Evolutionary conservation across 37 sponge, comb jelly and placozoan genomes (phyloP).

Genomic region (Oscarella lobularis): DNA sequence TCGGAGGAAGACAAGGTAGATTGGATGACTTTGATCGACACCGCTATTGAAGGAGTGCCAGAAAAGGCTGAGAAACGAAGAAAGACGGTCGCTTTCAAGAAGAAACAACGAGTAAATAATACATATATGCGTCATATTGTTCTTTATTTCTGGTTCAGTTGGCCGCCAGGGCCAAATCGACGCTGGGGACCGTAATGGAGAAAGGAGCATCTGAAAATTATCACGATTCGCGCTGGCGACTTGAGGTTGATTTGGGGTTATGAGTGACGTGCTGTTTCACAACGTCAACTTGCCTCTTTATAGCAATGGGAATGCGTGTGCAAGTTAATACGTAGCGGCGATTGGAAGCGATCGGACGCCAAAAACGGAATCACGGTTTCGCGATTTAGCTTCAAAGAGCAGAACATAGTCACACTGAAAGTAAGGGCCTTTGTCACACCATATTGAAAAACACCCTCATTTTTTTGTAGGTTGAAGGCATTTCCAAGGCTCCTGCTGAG

Average conservation of each 20-base stretch:
- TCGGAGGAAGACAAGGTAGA: slow-evolving; percentile 36
- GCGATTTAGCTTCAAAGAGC: slow-evolving; percentile 19
- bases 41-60: slow-evolving; percentile 78
- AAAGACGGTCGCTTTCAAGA: neutral
- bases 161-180: too few species aligned
- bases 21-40: slow-evolving; percentile 88
- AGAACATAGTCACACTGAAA: neutral
- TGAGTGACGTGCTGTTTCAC: too few species aligned
- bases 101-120: neutral
- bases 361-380: slow-evolving; percentile 61
- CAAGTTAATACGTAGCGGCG: slow-evolving; percentile 7
- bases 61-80: slow-evolving; percentile 44
- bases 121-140: too few species aligned
- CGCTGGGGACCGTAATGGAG: too few species aligned
- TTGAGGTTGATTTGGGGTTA: too few species aligned
- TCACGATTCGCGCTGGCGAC: too few species aligned
- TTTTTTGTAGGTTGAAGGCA: slow-evolving; percentile 33
- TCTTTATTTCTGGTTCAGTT: too few species aligned
- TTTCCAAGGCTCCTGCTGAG: slow-evolving; percentile 19
- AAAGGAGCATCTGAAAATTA: too few species aligned
- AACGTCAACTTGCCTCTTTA: too few species aligned
- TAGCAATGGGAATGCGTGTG: slow-evolving; percentile 59
- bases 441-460: too few species aligned
- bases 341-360: slow-evolving; percentile 43
- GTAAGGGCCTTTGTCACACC: neutral